Evolutionary conservation across 2,797 vertebrate species (phyloP).

Genomic region (Linurgus olivaceus): DNA sequence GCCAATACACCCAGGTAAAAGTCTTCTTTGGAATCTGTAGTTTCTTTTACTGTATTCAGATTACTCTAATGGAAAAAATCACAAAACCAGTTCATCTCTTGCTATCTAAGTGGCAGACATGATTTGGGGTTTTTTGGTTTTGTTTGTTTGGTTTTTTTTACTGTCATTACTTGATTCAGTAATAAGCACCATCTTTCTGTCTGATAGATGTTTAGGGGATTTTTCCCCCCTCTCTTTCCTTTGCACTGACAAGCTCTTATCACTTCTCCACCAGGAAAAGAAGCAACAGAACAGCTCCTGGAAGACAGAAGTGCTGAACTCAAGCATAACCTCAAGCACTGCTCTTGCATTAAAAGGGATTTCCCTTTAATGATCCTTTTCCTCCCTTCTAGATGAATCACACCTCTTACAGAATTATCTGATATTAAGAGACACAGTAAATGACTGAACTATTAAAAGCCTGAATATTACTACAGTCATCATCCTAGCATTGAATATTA

Average conservation of each 20-base stretch:
- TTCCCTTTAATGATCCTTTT: constrained; percentile 61
- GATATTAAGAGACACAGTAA: not conserved
- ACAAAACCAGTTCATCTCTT: not conserved
- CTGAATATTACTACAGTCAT: not conserved
- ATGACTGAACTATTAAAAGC: not conserved
- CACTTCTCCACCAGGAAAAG: constrained; percentile 13
- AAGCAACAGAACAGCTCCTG: not conserved
- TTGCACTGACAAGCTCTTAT: not conserved
- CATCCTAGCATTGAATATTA: not conserved
- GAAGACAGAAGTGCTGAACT: constrained; percentile 34
- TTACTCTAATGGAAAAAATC: not conserved
- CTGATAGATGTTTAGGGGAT: not conserved
- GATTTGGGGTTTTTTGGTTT: not conserved
- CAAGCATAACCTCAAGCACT: constrained; percentile 2
- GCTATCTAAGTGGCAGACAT: not conserved
- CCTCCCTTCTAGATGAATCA: constrained; percentile 56
- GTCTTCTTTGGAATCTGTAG: not conserved
- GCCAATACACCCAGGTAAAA: not conserved
- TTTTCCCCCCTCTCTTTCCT: not conserved
- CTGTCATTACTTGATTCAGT: not conserved
- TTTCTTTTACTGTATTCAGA: not conserved
- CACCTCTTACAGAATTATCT: not conserved
- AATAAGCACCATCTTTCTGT: not conserved
- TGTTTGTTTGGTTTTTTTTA: not conserved
- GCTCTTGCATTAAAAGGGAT: constrained; percentile 52